Base-by-base conservation (phyloP, 2,888 invertebrate genomes). In the Priapulus caudatus region DNA sequence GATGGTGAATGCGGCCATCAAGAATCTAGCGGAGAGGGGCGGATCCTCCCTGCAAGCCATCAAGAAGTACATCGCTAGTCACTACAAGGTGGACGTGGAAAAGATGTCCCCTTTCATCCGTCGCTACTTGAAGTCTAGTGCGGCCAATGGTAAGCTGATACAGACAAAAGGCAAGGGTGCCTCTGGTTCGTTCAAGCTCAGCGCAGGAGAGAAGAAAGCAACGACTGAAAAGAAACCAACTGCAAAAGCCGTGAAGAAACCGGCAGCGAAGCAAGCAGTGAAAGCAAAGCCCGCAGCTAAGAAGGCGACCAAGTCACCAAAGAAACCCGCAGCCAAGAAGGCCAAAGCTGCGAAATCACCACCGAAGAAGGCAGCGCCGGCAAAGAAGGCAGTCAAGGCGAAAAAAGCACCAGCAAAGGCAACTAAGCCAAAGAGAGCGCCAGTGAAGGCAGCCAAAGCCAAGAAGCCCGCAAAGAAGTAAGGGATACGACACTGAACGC, bases 21-120 rank as follows among this genome's bases (percentile, higher is more conserved):
- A 53, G 15, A 56, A 52, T 3, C 54, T 69, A 47, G 64, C 64
- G 51, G 70, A 70, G 61, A 74, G 77, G 22, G 75, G 75, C 50
- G 81, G 81, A 22, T 80, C 79, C 0, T 79, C 79, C 1, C 60
- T 71, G 2, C 65, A 66, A 46, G 78, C 78, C 1, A 80, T 81
- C 65, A 81, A 80, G 65, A 81, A 81, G 63, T 81, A 78, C 65
- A 75, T 82, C 48, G 68, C 74, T 5, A 70, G 74, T 20, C 77
- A 75, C 52, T 79, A 80, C 73, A 77, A 77, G 54, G 72, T 79
- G 3, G 80, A 80, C 62, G 72, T 74, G 1, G 77, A 77, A 53
- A 80, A 78, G 60, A 63, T 77, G 46, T 73, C 77, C 1, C 74
- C 75, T 1, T 79, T 75, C 67, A 80, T 82, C 60, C 78, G 75